Evolutionary conservation across 37 sponge, comb jelly and placozoan species (phyloP).

Genomic region (Corticium candelabrum): DNA sequence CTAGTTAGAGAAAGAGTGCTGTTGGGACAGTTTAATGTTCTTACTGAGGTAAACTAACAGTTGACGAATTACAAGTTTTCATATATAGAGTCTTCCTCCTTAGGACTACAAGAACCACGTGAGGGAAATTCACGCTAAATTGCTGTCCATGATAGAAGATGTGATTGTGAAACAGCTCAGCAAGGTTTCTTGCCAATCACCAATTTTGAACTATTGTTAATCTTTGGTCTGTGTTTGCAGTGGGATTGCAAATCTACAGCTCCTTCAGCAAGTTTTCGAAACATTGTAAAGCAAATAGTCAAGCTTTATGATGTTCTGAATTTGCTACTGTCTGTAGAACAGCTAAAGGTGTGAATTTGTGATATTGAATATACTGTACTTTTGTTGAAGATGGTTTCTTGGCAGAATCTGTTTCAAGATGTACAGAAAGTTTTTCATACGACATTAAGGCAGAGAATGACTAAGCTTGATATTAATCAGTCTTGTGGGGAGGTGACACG

Average conservation of each 20-base stretch:
- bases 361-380: conserved; percentile 17
- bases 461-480: too few relatives aligned
- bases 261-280: conserved; percentile 65
- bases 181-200: conserved; percentile 24
- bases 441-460: conserved; percentile 25
- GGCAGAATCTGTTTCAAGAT: conserved; percentile 39
- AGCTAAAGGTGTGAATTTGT: conserved; percentile 32
- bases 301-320: conserved; percentile 85
- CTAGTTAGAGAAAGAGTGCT: conserved; percentile 47
- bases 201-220: neutral
- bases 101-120: conserved; percentile 74
- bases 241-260: conserved; percentile 82
- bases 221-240: conserved; percentile 12
- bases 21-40: conserved; percentile 61
- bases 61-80: neutral
- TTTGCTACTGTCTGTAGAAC: conserved; percentile 61
- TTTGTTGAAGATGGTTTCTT: conserved; percentile 23
- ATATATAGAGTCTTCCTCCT: neutral
- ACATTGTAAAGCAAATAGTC: conserved; percentile 64
- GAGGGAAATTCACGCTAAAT: conserved; percentile 59
- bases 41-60: conserved; percentile 34
- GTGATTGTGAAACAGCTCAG: conserved; percentile 53
- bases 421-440: conserved; percentile 42
- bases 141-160: conserved; percentile 84
- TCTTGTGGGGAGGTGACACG: too few relatives aligned